Base-by-base conservation (phyloP, 2,888 invertebrate genomes). In the Kuschelorhynchus macadamiae region DNA sequence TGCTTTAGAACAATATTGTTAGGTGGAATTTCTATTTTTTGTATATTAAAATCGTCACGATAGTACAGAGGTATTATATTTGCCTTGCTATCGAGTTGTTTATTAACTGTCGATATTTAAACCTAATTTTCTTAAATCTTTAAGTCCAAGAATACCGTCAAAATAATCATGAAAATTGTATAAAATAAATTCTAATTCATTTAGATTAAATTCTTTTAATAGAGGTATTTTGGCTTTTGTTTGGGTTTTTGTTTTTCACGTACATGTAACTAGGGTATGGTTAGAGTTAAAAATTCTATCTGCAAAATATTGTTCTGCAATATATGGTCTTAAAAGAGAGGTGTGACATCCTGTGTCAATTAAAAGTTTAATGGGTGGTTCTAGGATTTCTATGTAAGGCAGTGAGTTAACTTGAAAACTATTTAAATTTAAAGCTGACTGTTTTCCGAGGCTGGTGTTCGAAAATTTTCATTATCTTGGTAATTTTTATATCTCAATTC, bases 341-440 rank as follows among this genome's bases (percentile, higher is more conserved):
- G 42, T 41, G 14, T 60, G 33, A 44, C 65, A 69, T 11, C 69
- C 69, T 7, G 65, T 69, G 16, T 65, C 65, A n/a, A 65, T 55
- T 17, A 65, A n/a, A 49, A 69, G 41, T 61, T 66, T 69, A 20
- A 42, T 4, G 18, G 65, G 69, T 8, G 69, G 65, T n/a, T 65
- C 16, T 8, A 32, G 9, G 14, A 69, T 65, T 61, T 56, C 12
- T 33, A 61, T 49, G n/a, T 65, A 69, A 5, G 69, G 65, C 18
- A 69, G n/a, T 41, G 55, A 14, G 33, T 67, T 67, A n/a, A n/a
- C 14, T 14, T 53, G 32, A 36, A 53, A 53, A 33, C 33, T 53
- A 36, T 53, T 53, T 39, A 53, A 9, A 7, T 8, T 53, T 53
- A n/a, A 53, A 1, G 12, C 11, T 8, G 16, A 33, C 33, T 16